Percentiles rank a stretch among this genome's conserved stretches.
Evolutionary conservation across 2,113 vertebrate genomes (phyloP).

Genomic region (Menidia beryllina): DNA sequence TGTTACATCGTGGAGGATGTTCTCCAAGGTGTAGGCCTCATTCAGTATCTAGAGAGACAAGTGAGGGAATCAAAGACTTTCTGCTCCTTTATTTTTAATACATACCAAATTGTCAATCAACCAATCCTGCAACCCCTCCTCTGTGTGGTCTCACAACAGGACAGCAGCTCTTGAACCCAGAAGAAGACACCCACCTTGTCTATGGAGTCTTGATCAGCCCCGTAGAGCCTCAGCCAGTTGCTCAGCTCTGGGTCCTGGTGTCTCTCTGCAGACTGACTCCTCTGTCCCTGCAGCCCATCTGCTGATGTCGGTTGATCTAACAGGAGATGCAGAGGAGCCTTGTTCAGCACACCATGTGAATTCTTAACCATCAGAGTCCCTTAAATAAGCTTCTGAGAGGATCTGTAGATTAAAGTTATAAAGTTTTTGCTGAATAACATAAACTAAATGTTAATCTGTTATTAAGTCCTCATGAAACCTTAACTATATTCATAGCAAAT

Average conservation of each 20-base stretch:
- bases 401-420: no score
- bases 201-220: conserved; percentile 90
- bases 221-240: conserved; percentile 87
- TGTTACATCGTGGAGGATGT: conserved; percentile 91
- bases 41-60: conserved; percentile 77
- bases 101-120: background rate
- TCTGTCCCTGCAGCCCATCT: conserved; percentile 5
- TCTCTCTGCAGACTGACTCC: conserved; percentile 55
- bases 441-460: no score
- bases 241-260: conserved; percentile 85
- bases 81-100: background rate
- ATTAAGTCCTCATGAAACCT: no score
- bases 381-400: no score
- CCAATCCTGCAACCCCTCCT: no score
- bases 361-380: no score
- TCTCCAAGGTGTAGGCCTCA: conserved; percentile 91
- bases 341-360: background rate
- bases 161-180: no score
- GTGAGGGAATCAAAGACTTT: background rate
- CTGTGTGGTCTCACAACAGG: background rate
- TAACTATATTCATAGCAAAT: no score
- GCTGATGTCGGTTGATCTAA: conserved; percentile 82
- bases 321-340: background rate
- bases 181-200: conserved; percentile 82
- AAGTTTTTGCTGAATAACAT: no score